Base-by-base conservation (phyloP, 2,888 invertebrate genomes). In the Xestia ashworthii region DNA sequence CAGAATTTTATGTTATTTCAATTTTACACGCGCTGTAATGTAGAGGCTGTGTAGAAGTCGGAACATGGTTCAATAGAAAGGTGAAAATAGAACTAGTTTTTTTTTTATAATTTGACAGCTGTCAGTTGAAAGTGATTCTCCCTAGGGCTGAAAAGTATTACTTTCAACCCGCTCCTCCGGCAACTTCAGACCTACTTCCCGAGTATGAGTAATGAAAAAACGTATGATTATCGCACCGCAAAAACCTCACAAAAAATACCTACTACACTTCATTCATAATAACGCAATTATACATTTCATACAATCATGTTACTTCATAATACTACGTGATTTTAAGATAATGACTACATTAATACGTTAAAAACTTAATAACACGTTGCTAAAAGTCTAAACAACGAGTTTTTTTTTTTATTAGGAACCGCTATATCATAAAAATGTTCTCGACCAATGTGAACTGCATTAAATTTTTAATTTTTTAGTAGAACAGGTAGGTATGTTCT, bases 331-430 rank as follows among this genome's bases (percentile, higher is more conserved):
- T 71, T n/a, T 11, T 84, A 72, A 32, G 16, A 80, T 80, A 64
- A 62, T 74, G 60, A 76, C 70, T 68, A 68, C 46, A 72, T 80
- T 66, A 84, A n/a, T 70, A 65, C 48, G 60, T 74, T 69, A 62
- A 72, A 74, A 77, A 74, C 55, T 62, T 82, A 82, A 83, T 77
- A 77, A 68, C 62, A 74, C 19, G 68, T 58, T 86, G 60, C 70
- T 65, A 79, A 80, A 82, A 71, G 55, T 78, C 41, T 71, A 68
- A 81, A 73, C 25, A 64, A 62, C 9, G 46, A 68, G 72, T 67
- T 74, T 76, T 84, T 86, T 69, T 67, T 71, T 83, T 79, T 73
- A 12, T 46, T 76, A 65, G 38, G 14, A 80, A 74, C 77, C n/a
- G 74, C 55, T 80, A 69, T 53, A 48, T 74, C 22, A 65, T 76